Base-by-base conservation (phyloP, 2,113 vertebrate species). In the Esox niger region DNA sequence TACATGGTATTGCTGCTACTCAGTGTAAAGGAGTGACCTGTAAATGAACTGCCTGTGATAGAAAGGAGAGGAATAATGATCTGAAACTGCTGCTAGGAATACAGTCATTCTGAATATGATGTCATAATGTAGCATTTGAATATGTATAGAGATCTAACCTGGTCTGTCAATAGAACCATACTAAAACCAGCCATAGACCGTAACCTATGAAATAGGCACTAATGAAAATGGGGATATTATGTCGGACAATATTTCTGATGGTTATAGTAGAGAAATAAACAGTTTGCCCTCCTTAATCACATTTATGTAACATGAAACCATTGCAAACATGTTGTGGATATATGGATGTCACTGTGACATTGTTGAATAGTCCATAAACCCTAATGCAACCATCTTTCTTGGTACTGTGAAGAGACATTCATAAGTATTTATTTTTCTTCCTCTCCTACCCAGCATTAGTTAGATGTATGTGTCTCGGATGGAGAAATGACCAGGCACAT, bases 291-390 rank as follows among this genome's bases (percentile, higher is more conserved):
- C 46, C 35, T 25, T 76, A 79, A 84, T 79, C 59, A 75, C 67
- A 79, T 80, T 70, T 76, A 63, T 78, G 68, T 67, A 31, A 62
- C 64, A 72, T 78, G 76, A 75, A 84, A 81, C 64, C 20, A 69
- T 33, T 6, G 38, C 60, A 64, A 58, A 57, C 62, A 57, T 63
- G 61, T 66, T 21, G 66, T 71, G 56, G n/a, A 63, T 62, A 64
- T 74, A 86, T 67, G 56, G 62, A 75, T 73, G 82, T 26, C 2
- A 38, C 21, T 10, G 25, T 38, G 32, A 21, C 25, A 57, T 11
- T 7, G 26, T 64, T 25, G 13, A 87, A 88, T 75, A 80, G 82
- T 83, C 82, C 77, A 88, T 83, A 87, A 85, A 82, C 73, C 81
- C 73, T 25, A 52, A 64, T 62, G 76, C 73, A 82, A 87, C 88